A percentile compares a stretch with the other conserved stretches of the same genome.
phyloP scores from a whole-genome alignment of 2,113 vertebrate species.

The Eretmochelys imbricata region DNA sequence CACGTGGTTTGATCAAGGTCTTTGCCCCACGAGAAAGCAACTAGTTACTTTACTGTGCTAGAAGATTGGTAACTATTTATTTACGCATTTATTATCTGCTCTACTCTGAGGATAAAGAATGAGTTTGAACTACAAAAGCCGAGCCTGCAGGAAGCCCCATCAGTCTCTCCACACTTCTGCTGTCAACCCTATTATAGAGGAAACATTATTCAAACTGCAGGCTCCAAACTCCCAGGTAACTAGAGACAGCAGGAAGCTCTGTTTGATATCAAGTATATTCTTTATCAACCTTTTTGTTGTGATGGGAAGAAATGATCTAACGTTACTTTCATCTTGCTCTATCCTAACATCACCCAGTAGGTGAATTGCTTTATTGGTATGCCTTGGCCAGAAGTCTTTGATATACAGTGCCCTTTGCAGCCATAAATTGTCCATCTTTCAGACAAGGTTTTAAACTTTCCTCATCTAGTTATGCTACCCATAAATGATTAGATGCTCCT shows the following conservation, averaged over 20 bases:
- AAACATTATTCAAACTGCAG: conserved; percentile 90
- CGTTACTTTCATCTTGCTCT: conserved; percentile 87
- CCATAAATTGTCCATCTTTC: conserved; percentile 82
- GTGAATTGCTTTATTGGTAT: conserved; percentile 79
- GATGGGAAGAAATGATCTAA: conserved; percentile 85
- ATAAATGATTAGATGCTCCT: conserved; percentile 64
- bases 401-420: conserved; percentile 73
- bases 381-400: conserved; percentile 78
- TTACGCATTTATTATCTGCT: conserved; percentile 81
- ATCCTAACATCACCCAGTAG: conserved; percentile 84
- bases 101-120: conserved; percentile 80
- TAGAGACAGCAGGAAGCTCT: conserved; percentile 85
- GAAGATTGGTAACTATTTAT: conserved; percentile 81
- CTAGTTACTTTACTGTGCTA: conserved; percentile 72
- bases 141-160: conserved; percentile 88
- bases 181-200: conserved; percentile 92
- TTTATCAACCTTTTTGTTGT: conserved; percentile 86
- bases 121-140: conserved; percentile 80
- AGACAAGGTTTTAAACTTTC: conserved; percentile 75
- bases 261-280: conserved; percentile 85
- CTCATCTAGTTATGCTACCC: conserved; percentile 57
- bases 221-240: conserved; percentile 95
- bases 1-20: conserved; percentile 50
- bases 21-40: conserved; percentile 71
- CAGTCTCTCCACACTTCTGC: conserved; percentile 99